Conservation (phyloP, 92 coral and sea anemone species). For the Diadumene lineata region DNA sequence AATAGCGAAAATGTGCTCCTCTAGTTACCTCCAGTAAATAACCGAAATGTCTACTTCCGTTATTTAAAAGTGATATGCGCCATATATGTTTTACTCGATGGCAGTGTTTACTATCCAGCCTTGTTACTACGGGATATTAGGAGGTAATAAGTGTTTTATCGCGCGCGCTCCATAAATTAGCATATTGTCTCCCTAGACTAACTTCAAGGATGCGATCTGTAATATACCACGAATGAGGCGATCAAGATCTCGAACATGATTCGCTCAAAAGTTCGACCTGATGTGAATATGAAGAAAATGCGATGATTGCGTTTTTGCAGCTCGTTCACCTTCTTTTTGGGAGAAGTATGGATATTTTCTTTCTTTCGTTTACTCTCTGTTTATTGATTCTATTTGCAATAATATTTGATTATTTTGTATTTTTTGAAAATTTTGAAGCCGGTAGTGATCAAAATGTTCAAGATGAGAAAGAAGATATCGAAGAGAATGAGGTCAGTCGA, state of each 20-base stretch:
- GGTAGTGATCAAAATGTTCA: neutral
- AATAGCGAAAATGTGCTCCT: neutral
- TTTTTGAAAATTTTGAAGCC: slow-evolving; percentile 33
- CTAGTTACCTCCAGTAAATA: neutral
- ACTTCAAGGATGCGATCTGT: slow-evolving; percentile 4
- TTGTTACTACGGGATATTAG: slow-evolving; percentile 28
- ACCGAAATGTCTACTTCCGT: neutral
- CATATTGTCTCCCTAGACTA: slow-evolving; percentile 6
- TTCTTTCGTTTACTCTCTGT: slow-evolving; percentile 2
- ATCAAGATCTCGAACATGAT: neutral
- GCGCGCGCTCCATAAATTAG: slow-evolving; percentile 1
- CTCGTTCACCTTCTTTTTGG: slow-evolving; percentile 47
- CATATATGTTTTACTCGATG: neutral
- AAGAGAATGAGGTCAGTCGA: slow-evolving; percentile 37
- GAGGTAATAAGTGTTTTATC: slow-evolving; percentile 8
- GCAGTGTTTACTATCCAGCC: neutral
- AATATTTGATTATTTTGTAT: slow-evolving; percentile 38
- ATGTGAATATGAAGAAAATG: slow-evolving; percentile 17
- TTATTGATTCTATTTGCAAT: slow-evolving; percentile 13
- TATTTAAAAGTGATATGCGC: neutral
- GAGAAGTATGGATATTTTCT: slow-evolving; percentile 30
- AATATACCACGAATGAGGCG: neutral
- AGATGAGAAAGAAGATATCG: slow-evolving; percentile 7
- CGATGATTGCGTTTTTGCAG: slow-evolving; percentile 60
- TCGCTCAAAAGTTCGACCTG: neutral